These are phyloP conservation scores for Diarsia dahlii DNA, from an alignment of 2,888 invertebrate genomes.

Conservation along the genomic window DNA sequence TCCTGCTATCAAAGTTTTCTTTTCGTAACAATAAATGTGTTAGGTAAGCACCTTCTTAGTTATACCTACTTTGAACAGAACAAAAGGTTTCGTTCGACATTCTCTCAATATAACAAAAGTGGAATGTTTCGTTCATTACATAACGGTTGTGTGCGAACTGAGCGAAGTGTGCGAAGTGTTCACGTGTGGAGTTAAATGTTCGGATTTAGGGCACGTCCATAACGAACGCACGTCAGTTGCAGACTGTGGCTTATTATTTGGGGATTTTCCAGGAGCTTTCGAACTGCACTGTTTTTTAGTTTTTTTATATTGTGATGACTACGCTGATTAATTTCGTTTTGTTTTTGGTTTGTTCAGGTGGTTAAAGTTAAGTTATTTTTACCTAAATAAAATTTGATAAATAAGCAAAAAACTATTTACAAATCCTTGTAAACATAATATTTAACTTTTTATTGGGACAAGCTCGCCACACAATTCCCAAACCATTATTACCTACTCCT, in stretches of 20 bases:
- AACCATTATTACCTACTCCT: no score
- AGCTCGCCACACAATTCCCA: no score
- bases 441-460: no score
- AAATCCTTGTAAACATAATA: background rate
- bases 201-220: conserved; percentile 28
- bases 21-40: background rate
- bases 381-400: background rate
- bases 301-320: background rate
- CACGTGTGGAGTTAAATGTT: conserved; percentile 13
- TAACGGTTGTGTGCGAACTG: conserved; percentile 17
- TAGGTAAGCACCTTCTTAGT: no score
- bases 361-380: background rate
- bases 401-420: background rate
- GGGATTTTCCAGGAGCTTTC: background rate
- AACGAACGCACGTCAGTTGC: background rate
- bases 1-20: background rate
- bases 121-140: conserved; percentile 24
- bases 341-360: background rate
- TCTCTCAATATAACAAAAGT: conserved; percentile 24
- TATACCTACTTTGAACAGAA: background rate
- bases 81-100: conserved; percentile 13
- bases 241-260: conserved; percentile 2
- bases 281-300: background rate
- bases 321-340: no score
- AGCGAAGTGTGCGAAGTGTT: conserved; percentile 6